Percentiles rank a stretch among this genome's conserved stretches.
phyloP scores from a whole-genome alignment of 2,797 vertebrate species.

The Kryptopterus vitreolus region DNA sequence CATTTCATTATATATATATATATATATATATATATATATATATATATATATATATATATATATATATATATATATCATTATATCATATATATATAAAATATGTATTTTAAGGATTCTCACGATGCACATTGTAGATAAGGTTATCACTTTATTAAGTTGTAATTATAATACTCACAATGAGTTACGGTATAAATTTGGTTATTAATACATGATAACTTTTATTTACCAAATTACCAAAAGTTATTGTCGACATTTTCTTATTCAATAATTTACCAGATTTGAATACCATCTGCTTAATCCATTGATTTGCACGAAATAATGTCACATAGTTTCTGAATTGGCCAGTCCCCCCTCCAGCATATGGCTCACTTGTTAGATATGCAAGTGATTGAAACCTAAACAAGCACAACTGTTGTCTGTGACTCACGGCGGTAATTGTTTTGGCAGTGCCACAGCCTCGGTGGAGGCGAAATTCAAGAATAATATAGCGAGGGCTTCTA shows the following conservation, averaged over 20 bases:
- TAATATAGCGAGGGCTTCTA: conserved; percentile 32
- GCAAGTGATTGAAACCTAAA: conserved; percentile 34
- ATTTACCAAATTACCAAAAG: too few relatives aligned
- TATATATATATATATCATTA: too few relatives aligned
- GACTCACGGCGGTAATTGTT: conserved; percentile 41
- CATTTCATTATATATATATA: too few relatives aligned
- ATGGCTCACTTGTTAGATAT: conserved; percentile 39
- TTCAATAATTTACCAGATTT: not conserved
- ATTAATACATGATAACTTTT: too few relatives aligned
- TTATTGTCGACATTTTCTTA: not conserved
- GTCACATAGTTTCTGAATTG: conserved; percentile 39
- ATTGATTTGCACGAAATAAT: conserved; percentile 27
- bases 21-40: too few relatives aligned
- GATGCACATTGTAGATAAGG: too few relatives aligned
- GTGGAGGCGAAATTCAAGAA: conserved; percentile 39
- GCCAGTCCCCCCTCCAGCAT: conserved; percentile 26
- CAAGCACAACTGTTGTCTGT: conserved; percentile 31
- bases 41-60: too few relatives aligned
- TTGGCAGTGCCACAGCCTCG: conserved; percentile 37
- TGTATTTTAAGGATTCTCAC: too few relatives aligned
- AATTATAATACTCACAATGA: too few relatives aligned
- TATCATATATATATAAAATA: too few relatives aligned
- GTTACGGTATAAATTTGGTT: too few relatives aligned
- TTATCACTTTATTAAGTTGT: too few relatives aligned
- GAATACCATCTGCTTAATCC: conserved; percentile 6